phyloP scores from a whole-genome alignment of 2,888 invertebrate genomes.

The Euzetes globulus region DNA sequence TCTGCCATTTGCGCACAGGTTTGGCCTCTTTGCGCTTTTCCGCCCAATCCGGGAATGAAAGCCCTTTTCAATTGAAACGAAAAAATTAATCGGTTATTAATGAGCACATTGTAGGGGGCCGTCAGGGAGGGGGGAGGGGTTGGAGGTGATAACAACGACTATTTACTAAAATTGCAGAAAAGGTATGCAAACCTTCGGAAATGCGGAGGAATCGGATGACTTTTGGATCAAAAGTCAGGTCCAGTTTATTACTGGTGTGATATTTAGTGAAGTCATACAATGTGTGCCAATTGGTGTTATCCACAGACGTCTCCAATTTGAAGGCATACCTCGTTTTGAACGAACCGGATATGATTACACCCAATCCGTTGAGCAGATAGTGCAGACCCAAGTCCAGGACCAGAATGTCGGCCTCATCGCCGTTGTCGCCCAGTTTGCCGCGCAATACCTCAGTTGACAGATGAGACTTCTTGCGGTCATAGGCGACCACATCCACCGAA shows the following conservation, averaged over 20 bases:
- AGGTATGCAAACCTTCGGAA: background rate
- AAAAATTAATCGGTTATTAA: background rate
- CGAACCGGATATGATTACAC: background rate
- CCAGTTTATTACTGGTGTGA: constrained; percentile 21
- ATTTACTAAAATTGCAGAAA: background rate
- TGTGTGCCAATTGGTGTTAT: background rate
- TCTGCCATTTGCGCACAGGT: background rate
- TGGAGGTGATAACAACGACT: too few relatives aligned
- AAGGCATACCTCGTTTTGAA: background rate
- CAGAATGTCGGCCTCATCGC: background rate
- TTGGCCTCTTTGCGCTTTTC: background rate
- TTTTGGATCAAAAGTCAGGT: background rate
- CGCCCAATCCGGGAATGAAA: background rate
- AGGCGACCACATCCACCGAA: background rate
- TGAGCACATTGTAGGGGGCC: too few relatives aligned
- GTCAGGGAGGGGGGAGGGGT: too few relatives aligned
- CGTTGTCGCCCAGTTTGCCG: background rate
- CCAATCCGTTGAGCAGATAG: background rate
- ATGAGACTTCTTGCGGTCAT: background rate
- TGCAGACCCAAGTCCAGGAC: constrained; percentile 3
- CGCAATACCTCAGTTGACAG: background rate
- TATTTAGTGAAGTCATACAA: constrained; percentile 16
- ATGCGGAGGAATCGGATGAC: background rate
- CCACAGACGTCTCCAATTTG: constrained; percentile 1
- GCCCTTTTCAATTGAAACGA: background rate